These are phyloP conservation scores for Silurus aristotelis DNA, from an alignment of 2,797 vertebrate species.

Conservation along the genomic window DNA sequence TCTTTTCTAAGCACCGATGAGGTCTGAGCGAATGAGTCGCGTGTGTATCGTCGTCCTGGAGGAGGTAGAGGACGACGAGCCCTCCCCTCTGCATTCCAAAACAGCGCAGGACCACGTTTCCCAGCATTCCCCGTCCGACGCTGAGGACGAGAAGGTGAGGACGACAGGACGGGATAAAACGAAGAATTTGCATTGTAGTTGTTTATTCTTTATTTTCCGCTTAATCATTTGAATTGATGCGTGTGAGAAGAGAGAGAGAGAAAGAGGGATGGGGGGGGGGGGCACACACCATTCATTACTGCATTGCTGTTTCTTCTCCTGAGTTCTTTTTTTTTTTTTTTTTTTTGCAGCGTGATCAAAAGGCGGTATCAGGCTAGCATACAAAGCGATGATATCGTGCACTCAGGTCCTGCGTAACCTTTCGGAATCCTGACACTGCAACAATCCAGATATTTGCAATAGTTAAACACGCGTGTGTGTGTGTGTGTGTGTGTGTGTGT, in stretches of 20 bases:
- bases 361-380: not conserved
- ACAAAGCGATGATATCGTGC: not conserved
- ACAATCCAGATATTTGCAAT: not conserved
- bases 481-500: not conserved
- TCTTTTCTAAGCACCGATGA: constrained; percentile 43
- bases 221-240: not conserved
- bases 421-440: not conserved
- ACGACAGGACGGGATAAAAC: not conserved
- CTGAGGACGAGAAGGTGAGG: constrained; percentile 79
- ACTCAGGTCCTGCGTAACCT: not conserved
- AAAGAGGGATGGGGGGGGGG: too few species aligned
- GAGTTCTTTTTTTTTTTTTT: too few species aligned
- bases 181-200: not conserved
- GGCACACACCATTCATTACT: not conserved
- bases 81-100: constrained; percentile 81
- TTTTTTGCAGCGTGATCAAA: not conserved
- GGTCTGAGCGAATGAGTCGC: constrained; percentile 90
- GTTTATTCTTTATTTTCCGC: not conserved
- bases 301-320: not conserved
- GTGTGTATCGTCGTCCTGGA: constrained; percentile 99
- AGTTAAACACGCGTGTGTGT: not conserved
- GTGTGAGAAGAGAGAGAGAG: not conserved
- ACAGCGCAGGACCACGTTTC: constrained; percentile 74
- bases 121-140: constrained; percentile 60
- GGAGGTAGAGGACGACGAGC: constrained; percentile 97